Base-by-base conservation (phyloP, 2,797 vertebrate species). In the Benthosema pterotum region DNA sequence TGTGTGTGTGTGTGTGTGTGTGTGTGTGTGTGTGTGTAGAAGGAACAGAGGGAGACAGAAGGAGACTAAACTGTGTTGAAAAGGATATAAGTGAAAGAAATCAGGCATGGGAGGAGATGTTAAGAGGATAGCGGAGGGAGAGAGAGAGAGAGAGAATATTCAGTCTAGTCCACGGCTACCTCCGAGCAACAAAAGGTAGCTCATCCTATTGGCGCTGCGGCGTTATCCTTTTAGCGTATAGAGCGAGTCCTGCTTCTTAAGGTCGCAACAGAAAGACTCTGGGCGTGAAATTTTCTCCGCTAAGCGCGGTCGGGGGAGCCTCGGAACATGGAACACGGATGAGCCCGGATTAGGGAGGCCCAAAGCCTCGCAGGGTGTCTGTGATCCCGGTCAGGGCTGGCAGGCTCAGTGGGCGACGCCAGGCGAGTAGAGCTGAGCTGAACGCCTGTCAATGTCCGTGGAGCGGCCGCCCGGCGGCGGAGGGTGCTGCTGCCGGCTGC, bases 331-430 rank as follows among this genome's bases (percentile, higher is more conserved):
- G 85, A 91, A 87, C 83, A 85, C 53, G 89, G 91, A 89, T 92
- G 89, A 92, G 88, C 90, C 38, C 75, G 88, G 92, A 93, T 93
- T 93, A 92, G 82, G 82, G 83, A 85, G 81, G 83, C 84, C 88
- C 83, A 79, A 74, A 88, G 83, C 86, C 84, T 88, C 61, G 84
- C 82, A 83, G 88, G 89, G 73, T 25, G 75, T 74, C 87, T 91
- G 87, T 91, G 89, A 92, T 92, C 90, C 32, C 85, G 81, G 82
- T 87, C 82, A 87, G 67, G 58, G 82, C 87, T 86, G 58, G 82
- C 87, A 85, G 58, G 82, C 87, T 86, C 88, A 86, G 87, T 83
- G 69, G 85, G 82, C 72, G 68, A 82, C 82, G 67, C 83, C n/a
- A n/a, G n/a, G n/a, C n/a, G n/a, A n/a, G n/a, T n/a, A n/a, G n/a